Percentiles rank a stretch among this genome's conserved stretches.
Evolutionary conservation across 2,797 vertebrate genomes (phyloP).

Genomic region (Acanthis flammea): DNA sequence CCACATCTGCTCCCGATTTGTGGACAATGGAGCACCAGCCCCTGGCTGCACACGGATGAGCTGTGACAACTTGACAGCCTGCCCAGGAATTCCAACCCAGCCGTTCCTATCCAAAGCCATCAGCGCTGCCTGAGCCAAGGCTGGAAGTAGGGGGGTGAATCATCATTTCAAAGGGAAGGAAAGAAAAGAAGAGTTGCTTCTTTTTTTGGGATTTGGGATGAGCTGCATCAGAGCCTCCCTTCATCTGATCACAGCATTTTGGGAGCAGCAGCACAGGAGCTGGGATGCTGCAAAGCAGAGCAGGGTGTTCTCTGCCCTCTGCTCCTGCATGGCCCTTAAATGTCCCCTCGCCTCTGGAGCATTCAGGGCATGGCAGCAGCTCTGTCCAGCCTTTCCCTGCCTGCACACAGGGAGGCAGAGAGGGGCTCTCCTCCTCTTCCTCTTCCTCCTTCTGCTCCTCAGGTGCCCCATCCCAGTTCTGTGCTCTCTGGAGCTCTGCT

Average conservation of each 20-base stretch:
- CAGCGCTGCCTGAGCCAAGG: background rate
- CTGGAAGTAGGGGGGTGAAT: background rate
- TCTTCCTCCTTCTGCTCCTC: background rate
- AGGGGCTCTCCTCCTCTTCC: background rate
- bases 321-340: background rate
- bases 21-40: constrained; percentile 75
- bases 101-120: constrained; percentile 11
- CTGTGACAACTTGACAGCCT: constrained; percentile 71
- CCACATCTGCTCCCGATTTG: constrained; percentile 77
- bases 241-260: background rate
- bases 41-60: constrained; percentile 28
- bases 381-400: background rate
- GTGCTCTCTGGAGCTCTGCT: background rate
- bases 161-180: background rate
- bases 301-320: background rate
- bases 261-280: background rate
- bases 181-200: background rate
- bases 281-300: background rate
- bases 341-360: rapidly evolving
- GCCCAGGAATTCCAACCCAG: constrained; percentile 66
- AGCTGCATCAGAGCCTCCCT: background rate
- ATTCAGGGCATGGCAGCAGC: background rate
- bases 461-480: background rate
- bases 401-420: rapidly evolving
- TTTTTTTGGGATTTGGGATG: background rate